A percentile compares a stretch with the other conserved stretches of the same genome.
phyloP scores from a whole-genome alignment of 2,113 vertebrate genomes.

The Vicugna pacos region DNA sequence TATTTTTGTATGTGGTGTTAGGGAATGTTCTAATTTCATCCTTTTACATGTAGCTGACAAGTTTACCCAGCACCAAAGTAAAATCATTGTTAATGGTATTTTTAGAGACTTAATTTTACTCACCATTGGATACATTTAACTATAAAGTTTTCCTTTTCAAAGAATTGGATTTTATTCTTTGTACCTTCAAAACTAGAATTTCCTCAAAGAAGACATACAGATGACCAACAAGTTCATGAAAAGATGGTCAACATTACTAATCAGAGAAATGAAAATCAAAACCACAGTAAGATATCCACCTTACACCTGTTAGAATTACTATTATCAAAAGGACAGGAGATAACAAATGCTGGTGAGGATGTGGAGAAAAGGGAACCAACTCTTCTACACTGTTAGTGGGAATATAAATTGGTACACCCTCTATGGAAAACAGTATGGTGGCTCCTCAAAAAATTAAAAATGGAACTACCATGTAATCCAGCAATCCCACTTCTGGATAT shows the following conservation, averaged over 20 bases:
- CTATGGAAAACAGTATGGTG: background rate
- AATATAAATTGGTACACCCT: background rate
- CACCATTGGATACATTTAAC: background rate
- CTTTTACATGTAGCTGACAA: too few species aligned
- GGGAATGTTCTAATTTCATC: too few species aligned
- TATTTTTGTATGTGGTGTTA: too few species aligned
- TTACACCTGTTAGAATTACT: background rate
- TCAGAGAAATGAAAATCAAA: background rate
- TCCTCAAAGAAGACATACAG: background rate
- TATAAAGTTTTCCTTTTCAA: constrained; percentile 28
- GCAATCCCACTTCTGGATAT: background rate
- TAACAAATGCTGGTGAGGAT: background rate
- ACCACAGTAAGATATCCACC: background rate
- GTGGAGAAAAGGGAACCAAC: background rate
- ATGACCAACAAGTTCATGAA: background rate
- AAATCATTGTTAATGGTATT: background rate
- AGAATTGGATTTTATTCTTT: constrained; percentile 16
- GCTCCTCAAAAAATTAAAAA: background rate
- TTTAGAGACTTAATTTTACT: constrained; percentile 45
- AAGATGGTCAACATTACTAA: background rate
- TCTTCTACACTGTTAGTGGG: background rate
- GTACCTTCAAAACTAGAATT: constrained; percentile 8
- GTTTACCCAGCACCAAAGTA: background rate
- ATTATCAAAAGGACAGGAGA: background rate
- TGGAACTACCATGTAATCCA: background rate